These are phyloP conservation scores for Ephydatia muelleri DNA, from an alignment of 37 sponge, comb jelly and placozoan genomes.

Conservation along the genomic window DNA sequence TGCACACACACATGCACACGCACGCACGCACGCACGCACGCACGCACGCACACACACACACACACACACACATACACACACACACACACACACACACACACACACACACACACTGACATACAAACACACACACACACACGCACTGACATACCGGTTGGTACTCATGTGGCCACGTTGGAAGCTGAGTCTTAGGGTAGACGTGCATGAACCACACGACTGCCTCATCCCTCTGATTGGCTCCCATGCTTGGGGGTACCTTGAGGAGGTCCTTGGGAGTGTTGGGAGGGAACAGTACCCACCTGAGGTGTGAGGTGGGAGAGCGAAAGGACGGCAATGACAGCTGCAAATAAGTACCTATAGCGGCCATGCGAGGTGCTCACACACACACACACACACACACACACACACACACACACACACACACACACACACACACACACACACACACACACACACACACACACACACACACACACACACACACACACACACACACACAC, in stretches of 20 bases:
- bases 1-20: no score
- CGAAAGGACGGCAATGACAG: neutral
- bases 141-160: slow-evolving; percentile 81
- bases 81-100: no score
- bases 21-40: no score
- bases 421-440: no score
- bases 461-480: no score
- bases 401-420: neutral
- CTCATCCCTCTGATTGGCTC: slow-evolving; percentile 78
- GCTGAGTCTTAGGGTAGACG: slow-evolving; percentile 86
- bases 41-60: no score
- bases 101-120: no score
- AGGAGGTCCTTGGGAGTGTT: slow-evolving; percentile 84
- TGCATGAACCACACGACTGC: slow-evolving; percentile 92
- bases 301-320: slow-evolving; percentile 12
- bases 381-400: neutral
- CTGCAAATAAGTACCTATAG: neutral
- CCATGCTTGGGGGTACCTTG: slow-evolving; percentile 60
- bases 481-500: no score
- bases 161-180: slow-evolving; percentile 86
- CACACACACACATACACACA: no score
- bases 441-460: neutral
- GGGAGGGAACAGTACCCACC: slow-evolving; percentile 98
- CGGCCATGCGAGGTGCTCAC: neutral
- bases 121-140: no score